These are phyloP conservation scores for Enteromius argenteus DNA, from an alignment of 2,797 vertebrate species.

Conservation along the genomic window DNA sequence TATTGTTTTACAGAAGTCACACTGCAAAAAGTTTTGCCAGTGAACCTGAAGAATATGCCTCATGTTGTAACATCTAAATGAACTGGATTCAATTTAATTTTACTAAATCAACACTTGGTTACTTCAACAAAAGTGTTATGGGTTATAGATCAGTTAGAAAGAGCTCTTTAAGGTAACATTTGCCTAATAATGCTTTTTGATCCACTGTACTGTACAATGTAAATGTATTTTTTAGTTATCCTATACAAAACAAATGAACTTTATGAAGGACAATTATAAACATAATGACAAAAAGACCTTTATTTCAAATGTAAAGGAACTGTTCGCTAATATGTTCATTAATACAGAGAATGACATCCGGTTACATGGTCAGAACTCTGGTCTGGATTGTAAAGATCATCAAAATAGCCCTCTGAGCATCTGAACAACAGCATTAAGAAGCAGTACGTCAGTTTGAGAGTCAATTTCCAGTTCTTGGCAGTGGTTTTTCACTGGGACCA, in stretches of 20 bases:
- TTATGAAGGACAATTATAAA: neutral
- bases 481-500: slow-evolving; percentile 81
- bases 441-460: slow-evolving; percentile 72
- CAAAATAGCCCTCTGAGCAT: slow-evolving; percentile 77
- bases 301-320: neutral
- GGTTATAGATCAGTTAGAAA: neutral
- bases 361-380: neutral
- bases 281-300: neutral
- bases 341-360: no score
- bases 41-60: neutral
- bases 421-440: slow-evolving; percentile 72
- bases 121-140: neutral
- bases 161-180: neutral
- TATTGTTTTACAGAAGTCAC: neutral
- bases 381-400: slow-evolving; percentile 48
- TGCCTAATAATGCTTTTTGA: neutral
- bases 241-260: neutral
- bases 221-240: neutral
- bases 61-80: neutral
- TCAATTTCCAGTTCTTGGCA: slow-evolving; percentile 75
- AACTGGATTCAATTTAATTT: neutral
- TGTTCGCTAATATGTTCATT: no score
- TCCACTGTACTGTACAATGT: neutral
- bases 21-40: neutral
- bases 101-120: neutral